Conservation (phyloP, 92 coral and sea anemone genomes). For the Umimayanthus kanabou region DNA sequence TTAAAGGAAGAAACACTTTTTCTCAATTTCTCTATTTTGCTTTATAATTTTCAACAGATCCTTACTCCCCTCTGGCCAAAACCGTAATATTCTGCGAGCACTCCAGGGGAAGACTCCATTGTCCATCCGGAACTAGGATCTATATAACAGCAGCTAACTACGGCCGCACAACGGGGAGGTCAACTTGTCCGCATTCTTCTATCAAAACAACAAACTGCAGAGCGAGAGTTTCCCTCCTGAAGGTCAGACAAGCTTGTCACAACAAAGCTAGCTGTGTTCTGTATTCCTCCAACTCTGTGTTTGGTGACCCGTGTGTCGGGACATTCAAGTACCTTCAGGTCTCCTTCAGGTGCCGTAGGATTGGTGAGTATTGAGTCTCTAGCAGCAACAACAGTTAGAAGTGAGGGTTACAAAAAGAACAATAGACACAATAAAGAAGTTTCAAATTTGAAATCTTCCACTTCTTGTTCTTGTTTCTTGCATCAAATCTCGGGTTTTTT, state of each 20-base stretch:
- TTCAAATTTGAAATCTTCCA: no score
- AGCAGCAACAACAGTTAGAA: no score
- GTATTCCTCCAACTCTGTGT: slow-evolving; percentile 29
- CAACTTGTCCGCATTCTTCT: background rate
- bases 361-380: background rate
- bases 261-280: background rate
- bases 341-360: slow-evolving; percentile 20
- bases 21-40: background rate
- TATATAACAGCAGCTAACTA: slow-evolving; percentile 12
- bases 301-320: slow-evolving; percentile 28
- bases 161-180: slow-evolving; percentile 21
- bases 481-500: no score
- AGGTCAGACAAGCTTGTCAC: slow-evolving; percentile 4
- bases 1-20: no score
- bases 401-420: no score
- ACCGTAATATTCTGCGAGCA: slow-evolving; percentile 40
- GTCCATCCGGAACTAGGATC: slow-evolving; percentile 3
- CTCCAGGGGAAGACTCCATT: background rate
- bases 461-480: no score
- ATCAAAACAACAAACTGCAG: slow-evolving; percentile 18
- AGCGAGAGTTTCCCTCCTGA: background rate
- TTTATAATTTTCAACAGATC: background rate
- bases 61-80: slow-evolving; percentile 16
- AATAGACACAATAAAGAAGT: no score
- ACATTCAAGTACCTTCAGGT: slow-evolving; percentile 32